These are phyloP conservation scores for Eleutherodactylus coqui DNA, from an alignment of 2,797 vertebrate genomes.

Conservation along the genomic window DNA sequence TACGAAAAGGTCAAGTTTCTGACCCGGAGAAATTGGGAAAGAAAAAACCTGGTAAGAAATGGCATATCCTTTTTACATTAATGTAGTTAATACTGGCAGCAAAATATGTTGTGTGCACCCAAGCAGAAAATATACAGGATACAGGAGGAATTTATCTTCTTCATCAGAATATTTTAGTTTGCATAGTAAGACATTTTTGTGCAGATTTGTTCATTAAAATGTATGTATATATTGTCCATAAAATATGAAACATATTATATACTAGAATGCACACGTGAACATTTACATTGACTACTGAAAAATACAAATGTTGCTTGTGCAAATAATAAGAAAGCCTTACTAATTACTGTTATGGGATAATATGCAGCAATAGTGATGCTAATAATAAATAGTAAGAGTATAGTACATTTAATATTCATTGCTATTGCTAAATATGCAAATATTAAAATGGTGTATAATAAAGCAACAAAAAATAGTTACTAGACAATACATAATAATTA, in stretches of 20 bases:
- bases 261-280: background rate
- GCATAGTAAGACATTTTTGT: background rate
- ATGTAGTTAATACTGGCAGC: conserved; percentile 63
- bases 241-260: background rate
- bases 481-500: background rate
- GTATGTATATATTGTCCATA: background rate
- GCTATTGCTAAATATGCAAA: background rate
- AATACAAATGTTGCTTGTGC: background rate
- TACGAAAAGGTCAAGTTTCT: conserved; percentile 77
- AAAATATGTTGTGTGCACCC: conserved; percentile 17
- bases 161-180: background rate
- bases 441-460: background rate
- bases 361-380: background rate
- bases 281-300: background rate
- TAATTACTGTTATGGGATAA: background rate
- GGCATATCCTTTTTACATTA: conserved; percentile 75
- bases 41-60: conserved; percentile 74
- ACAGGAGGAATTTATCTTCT: background rate
- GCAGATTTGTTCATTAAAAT: background rate
- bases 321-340: background rate
- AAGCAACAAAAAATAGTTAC: background rate
- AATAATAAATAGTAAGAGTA: background rate
- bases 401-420: background rate
- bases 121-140: conserved; percentile 28
- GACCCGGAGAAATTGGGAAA: conserved; percentile 81